These are phyloP conservation scores for Ceryle rudis DNA, from an alignment of 2,797 vertebrate genomes.

Conservation along the genomic window DNA sequence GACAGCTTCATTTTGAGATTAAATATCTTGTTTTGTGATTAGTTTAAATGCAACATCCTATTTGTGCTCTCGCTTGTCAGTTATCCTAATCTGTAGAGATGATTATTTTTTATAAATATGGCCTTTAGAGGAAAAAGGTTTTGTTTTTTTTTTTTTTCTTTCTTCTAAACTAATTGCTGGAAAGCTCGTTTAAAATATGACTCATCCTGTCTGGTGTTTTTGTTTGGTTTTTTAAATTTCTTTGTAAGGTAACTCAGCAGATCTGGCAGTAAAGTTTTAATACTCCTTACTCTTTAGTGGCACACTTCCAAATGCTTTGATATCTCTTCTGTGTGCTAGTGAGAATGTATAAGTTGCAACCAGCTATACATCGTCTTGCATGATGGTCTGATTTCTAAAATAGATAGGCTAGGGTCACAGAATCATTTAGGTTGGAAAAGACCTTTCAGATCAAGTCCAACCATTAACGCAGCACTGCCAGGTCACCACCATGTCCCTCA, in stretches of 20 bases:
- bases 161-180: neutral
- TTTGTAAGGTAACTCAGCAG: neutral
- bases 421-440: neutral
- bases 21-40: neutral
- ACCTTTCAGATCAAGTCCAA: neutral
- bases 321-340: neutral
- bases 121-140: neutral
- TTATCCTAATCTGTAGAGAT: neutral
- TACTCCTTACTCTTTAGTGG: neutral
- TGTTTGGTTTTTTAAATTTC: neutral
- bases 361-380: fast-evolving
- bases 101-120: neutral
- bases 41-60: neutral
- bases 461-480: neutral
- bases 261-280: neutral
- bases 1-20: slow-evolving; percentile 11
- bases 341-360: neutral
- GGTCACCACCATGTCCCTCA: too few species aligned
- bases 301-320: neutral
- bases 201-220: neutral
- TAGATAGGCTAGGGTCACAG: neutral
- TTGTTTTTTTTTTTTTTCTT: neutral
- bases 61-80: neutral
- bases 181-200: neutral
- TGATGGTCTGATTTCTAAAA: neutral